These are phyloP conservation scores for Microchirus variegatus DNA, from an alignment of 2,797 vertebrate species.

Conservation along the genomic window DNA sequence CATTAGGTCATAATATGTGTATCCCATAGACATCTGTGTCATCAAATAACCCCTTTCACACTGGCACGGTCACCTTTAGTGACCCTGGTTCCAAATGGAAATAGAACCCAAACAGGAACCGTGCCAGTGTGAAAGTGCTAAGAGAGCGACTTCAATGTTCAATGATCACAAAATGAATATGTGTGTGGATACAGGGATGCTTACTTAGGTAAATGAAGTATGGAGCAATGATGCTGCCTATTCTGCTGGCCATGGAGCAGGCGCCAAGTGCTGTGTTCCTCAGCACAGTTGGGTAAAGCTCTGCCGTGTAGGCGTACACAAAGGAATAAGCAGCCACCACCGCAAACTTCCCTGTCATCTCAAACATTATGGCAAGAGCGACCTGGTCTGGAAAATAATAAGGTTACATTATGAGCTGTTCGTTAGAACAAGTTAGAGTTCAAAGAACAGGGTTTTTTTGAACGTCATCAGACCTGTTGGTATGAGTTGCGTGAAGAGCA, in stretches of 20 bases:
- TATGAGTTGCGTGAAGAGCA: conserved; percentile 87
- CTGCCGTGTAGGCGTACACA: conserved; percentile 89
- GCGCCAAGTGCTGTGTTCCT: conserved; percentile 90
- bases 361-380: conserved; percentile 77
- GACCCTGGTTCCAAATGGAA: too few species aligned
- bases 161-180: too few species aligned
- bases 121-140: too few species aligned
- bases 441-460: too few species aligned
- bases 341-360: conserved; percentile 93
- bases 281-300: conserved; percentile 92
- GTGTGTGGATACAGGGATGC: conserved; percentile 18
- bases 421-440: too few species aligned
- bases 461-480: conserved; percentile 82
- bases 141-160: too few species aligned
- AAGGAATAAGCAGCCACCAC: conserved; percentile 87
- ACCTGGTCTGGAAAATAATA: conserved; percentile 72
- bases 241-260: conserved; percentile 89
- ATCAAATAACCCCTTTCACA: too few species aligned
- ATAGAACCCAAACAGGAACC: too few species aligned
- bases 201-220: conserved; percentile 92
- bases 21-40: too few species aligned
- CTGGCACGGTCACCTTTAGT: too few species aligned
- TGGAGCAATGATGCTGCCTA: conserved; percentile 90
- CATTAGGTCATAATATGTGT: too few species aligned
- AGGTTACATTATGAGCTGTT: too few species aligned